Evolutionary conservation across 2,113 vertebrate species (phyloP), one percentile per base, ranked within the genome.

Genomic region (Pelobates fuscus): DNA sequence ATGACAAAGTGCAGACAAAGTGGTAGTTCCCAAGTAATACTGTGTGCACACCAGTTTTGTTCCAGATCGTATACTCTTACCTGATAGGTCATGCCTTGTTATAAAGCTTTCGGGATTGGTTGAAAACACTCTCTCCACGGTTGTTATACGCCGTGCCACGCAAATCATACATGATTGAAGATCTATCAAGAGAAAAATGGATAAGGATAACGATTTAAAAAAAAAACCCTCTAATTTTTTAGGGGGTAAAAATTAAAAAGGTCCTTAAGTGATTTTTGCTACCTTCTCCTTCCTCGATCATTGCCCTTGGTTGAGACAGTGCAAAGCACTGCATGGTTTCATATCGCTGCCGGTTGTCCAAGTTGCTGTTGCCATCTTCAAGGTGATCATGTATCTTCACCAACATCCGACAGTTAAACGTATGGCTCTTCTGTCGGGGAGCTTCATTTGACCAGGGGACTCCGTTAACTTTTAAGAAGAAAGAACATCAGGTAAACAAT

Each of bases 291-390:
- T 99, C 97, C 80, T 99, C 97, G 91, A 98, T 94, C 92, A 99
- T 97, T 74, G 96, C 95, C 55, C 94, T 92, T 10, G 96, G 97
- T 82, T 99, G 97, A 4, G 95, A 98, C 67, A 99, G 90, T 43
- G 97, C 97, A 57, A 99, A 99, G 81, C 97, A 99, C 81, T 99
- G 97, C 97, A 99, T 98, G 23, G 93, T 95, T 87, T 99, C 97
- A 0, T 96, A 97, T 89, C 94, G 92, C n/a, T 92, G 94, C 70
- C 76, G 85, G 1, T 75, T 15, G 44, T 92, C 91, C 60, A 86
- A 83, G 49, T 80, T 85, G 61, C 81, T 80, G 11, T 15, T 21
- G 11, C 91, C 84, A 71, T 97, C 95, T 75, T 98, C 96, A 59
- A 92, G 71, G 82, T 84, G 63, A 71, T 93, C 91, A 5, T 89